Percentiles rank a stretch among this genome's conserved stretches.
Evolutionary conservation across 2,888 invertebrate species (phyloP).

Genomic region (Smittia aterrima): DNA sequence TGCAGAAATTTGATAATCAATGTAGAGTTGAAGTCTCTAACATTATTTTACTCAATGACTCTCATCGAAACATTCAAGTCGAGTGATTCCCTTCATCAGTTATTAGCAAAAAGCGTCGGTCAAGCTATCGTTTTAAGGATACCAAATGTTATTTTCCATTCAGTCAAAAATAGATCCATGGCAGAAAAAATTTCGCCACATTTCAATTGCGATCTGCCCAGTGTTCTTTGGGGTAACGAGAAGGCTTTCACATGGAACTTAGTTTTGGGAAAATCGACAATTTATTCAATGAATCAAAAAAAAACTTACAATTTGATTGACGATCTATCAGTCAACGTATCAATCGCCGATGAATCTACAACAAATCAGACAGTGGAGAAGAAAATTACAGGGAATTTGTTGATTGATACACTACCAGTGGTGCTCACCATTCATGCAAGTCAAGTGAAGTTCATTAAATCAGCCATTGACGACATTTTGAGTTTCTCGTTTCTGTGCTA

Average conservation of each 20-base stretch:
- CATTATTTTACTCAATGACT: neutral
- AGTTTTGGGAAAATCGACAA: neutral
- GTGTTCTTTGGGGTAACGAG: constrained; percentile 20
- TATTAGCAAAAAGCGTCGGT: neutral
- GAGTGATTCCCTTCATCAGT: constrained; percentile 10
- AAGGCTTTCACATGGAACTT: constrained; percentile 35
- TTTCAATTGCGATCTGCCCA: neutral
- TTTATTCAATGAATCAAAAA: neutral
- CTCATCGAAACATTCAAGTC: constrained; percentile 13
- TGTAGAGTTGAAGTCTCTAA: neutral
- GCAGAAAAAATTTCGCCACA: neutral
- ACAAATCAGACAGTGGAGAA: neutral
- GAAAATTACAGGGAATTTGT: neutral
- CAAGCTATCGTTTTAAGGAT: neutral
- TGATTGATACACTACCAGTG: constrained; percentile 27
- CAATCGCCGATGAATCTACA: constrained; percentile 20
- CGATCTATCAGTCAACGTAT: neutral
- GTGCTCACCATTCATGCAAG: constrained; percentile 14
- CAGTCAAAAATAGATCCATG: constrained; percentile 26
- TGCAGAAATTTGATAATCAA: neutral
- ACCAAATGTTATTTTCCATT: constrained; percentile 20
- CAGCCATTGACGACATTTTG: neutral
- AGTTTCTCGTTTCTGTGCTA: neutral
- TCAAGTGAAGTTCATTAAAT: constrained; percentile 14
- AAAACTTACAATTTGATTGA: constrained; percentile 9